A percentile compares a stretch with the other conserved stretches of the same genome.
Evolutionary conservation across 2,113 vertebrate species (phyloP).

Genomic region (Amia ocellicauda): DNA sequence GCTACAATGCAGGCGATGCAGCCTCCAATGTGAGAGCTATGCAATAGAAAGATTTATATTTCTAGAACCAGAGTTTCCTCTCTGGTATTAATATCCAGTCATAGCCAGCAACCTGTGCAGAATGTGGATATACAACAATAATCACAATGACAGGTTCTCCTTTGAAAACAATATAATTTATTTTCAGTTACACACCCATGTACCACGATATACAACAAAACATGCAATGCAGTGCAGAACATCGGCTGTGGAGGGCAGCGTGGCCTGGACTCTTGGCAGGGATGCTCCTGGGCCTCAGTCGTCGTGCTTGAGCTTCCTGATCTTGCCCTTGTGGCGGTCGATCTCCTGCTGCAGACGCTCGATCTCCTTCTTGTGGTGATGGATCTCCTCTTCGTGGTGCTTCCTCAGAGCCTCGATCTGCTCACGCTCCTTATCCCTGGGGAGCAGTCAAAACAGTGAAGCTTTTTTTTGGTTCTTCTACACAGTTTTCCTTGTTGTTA

Average conservation of each 20-base stretch:
- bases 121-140: not conserved
- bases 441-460: conserved; percentile 22
- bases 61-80: no score
- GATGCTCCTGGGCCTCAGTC: conserved; percentile 50
- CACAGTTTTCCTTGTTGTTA: no score
- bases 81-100: no score
- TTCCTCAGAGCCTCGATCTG: conserved; percentile 72
- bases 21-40: no score
- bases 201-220: not conserved
- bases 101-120: no score
- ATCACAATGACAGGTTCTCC: not conserved
- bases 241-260: conserved; percentile 3
- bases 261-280: not conserved
- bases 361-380: conserved; percentile 82
- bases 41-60: no score
- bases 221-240: not conserved
- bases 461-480: no score
- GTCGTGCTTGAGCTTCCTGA: conserved; percentile 71
- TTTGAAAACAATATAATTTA: not conserved
- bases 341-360: conserved; percentile 86
- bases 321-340: conserved; percentile 80
- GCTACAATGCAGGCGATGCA: no score
- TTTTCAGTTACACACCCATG: no score
- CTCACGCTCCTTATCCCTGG: conserved; percentile 79
- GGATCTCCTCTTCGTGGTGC: conserved; percentile 85